phyloP scores from a whole-genome alignment of 2,888 invertebrate genomes.

The Dryobotodes eremita region DNA sequence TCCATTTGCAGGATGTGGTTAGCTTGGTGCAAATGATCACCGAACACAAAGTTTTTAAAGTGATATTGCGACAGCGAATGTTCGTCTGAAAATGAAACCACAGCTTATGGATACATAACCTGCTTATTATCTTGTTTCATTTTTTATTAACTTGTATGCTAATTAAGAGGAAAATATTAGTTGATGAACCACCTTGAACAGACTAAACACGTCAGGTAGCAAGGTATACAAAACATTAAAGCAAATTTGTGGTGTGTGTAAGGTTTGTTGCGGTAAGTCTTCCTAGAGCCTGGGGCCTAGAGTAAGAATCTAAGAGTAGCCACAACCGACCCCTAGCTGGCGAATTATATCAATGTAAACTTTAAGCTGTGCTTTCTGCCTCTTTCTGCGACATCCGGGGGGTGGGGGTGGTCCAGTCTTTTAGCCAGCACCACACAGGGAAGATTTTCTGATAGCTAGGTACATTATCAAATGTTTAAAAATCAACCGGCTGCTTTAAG shows the following conservation, averaged over 20 bases:
- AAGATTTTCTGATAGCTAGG: too few species aligned
- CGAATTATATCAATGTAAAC: too few species aligned
- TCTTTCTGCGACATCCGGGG: too few species aligned
- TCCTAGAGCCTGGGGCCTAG: too few species aligned
- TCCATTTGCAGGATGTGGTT: not conserved
- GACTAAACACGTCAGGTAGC: not conserved
- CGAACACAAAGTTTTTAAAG: not conserved
- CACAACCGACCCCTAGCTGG: too few species aligned
- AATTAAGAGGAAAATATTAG: conserved; percentile 15
- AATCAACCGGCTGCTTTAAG: too few species aligned
- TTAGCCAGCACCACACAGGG: too few species aligned
- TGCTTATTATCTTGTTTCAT: not conserved
- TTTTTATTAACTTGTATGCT: not conserved
- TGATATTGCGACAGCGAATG: not conserved
- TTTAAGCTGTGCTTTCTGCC: too few species aligned
- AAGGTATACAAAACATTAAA: not conserved
- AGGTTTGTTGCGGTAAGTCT: not conserved
- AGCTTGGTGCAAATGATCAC: not conserved
- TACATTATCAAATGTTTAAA: too few species aligned
- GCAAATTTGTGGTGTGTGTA: not conserved
- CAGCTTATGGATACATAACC: not conserved
- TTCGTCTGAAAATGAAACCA: not conserved
- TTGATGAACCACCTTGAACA: conserved; percentile 4
- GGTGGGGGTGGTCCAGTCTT: too few species aligned
- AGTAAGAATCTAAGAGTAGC: too few species aligned